These are phyloP conservation scores for Euphydryas editha DNA, from an alignment of 2,888 invertebrate genomes.

Conservation along the genomic window DNA sequence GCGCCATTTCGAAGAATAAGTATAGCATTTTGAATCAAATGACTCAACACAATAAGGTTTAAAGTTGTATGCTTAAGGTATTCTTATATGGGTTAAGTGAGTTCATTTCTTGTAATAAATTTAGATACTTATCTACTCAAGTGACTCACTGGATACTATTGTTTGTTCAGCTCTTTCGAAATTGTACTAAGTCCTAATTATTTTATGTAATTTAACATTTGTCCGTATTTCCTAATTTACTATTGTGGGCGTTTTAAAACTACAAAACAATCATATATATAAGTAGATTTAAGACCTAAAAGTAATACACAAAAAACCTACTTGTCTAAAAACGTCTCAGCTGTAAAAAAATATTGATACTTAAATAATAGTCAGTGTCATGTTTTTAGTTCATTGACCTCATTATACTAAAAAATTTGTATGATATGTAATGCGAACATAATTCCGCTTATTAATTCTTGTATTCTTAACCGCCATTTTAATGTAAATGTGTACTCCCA, in stretches of 20 bases:
- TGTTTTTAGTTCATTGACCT: slow-evolving; percentile 25
- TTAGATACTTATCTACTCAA: slow-evolving; percentile 43
- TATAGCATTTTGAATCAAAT: neutral
- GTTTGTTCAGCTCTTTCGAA: slow-evolving; percentile 48
- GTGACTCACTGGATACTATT: slow-evolving; percentile 44
- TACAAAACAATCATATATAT: neutral
- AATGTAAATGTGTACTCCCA: no score
- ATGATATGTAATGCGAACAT: neutral
- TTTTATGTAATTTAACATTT: slow-evolving; percentile 9
- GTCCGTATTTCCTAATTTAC: neutral
- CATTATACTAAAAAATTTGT: slow-evolving; percentile 5
- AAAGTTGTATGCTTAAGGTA: neutral
- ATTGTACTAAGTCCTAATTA: slow-evolving; percentile 39
- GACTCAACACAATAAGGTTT: neutral
- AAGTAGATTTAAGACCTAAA: neutral
- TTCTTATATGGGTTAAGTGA: slow-evolving; percentile 4
- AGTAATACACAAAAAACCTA: neutral
- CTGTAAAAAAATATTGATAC: slow-evolving; percentile 5
- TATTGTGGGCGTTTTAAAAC: neutral
- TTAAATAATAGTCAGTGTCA: slow-evolving; percentile 7
- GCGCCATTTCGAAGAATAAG: neutral
- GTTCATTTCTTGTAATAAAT: slow-evolving; percentile 22
- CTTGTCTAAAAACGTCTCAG: neutral
- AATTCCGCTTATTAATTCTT: neutral
- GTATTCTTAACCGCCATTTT: neutral